These are phyloP conservation scores for Agriopis aurantiaria DNA, from an alignment of 2,888 invertebrate species.

Conservation along the genomic window DNA sequence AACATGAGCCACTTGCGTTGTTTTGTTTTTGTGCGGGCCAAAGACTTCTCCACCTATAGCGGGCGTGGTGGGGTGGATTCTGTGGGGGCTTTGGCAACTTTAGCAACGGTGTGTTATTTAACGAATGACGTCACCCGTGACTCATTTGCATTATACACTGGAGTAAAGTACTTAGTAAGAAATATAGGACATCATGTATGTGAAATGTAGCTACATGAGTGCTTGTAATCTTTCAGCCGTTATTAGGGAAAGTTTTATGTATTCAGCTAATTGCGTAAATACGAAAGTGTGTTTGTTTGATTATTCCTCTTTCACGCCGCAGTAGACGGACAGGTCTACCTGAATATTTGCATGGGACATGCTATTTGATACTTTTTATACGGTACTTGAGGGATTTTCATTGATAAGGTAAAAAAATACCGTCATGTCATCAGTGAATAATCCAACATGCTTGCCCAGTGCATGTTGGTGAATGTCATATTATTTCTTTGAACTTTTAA, in stretches of 20 bases:
- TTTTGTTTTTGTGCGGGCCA: conserved; percentile 13
- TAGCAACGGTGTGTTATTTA: background rate
- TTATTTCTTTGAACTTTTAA: too few species aligned
- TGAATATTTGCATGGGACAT: too few species aligned
- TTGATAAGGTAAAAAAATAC: too few species aligned
- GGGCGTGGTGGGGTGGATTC: conserved; percentile 7
- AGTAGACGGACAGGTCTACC: too few species aligned
- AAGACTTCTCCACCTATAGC: conserved; percentile 4
- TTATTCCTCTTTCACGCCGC: too few species aligned
- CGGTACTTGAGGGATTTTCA: too few species aligned
- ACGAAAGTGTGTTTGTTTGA: too few species aligned
- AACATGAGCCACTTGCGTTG: conserved; percentile 13
- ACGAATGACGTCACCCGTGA: conserved; percentile 6
- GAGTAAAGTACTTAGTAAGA: background rate
- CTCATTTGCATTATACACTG: background rate
- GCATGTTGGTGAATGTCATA: too few species aligned
- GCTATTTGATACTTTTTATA: too few species aligned
- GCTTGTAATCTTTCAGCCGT: background rate
- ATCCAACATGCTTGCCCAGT: too few species aligned
- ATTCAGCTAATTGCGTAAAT: too few species aligned
- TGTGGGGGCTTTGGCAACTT: background rate
- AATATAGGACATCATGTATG: background rate
- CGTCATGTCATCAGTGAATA: too few species aligned
- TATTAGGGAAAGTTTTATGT: background rate
- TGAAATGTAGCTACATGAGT: background rate